These are phyloP conservation scores for Hydrotaea diabolus DNA, from an alignment of 2,888 invertebrate species.

Conservation along the genomic window DNA sequence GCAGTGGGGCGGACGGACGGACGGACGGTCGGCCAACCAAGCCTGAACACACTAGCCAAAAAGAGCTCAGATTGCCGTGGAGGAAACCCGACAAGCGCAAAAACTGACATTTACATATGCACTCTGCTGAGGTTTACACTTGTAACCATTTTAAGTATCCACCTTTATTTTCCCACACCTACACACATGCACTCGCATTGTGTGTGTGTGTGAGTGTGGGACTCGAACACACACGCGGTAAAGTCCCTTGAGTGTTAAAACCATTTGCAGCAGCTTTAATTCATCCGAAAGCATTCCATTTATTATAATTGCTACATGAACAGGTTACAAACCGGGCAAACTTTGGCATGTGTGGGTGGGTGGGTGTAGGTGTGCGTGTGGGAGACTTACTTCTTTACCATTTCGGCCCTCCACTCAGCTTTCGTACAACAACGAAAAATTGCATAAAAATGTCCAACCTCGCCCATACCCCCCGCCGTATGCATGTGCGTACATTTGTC, in stretches of 20 bases:
- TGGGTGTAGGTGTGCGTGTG: too few species aligned
- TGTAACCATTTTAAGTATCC: conserved; percentile 66
- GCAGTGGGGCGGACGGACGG: background rate
- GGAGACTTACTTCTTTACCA: background rate
- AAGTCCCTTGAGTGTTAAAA: conserved; percentile 66
- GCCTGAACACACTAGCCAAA: background rate
- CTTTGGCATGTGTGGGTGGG: conserved; percentile 1
- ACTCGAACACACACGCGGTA: conserved; percentile 2
- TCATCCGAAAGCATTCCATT: conserved; percentile 67
- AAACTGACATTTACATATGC: conserved; percentile 68
- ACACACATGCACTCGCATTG: conserved; percentile 1
- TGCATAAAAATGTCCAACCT: conserved; percentile 42
- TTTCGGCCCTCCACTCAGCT: conserved; percentile 30
- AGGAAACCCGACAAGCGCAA: conserved; percentile 62
- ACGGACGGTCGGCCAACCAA: background rate
- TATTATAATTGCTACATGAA: conserved; percentile 67
- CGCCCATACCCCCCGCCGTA: background rate
- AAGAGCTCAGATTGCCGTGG: conserved; percentile 49
- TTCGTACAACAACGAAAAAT: conserved; percentile 34
- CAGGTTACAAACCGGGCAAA: conserved; percentile 62
- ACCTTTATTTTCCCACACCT: conserved; percentile 55
- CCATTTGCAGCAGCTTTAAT: conserved; percentile 66
- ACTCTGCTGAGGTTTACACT: conserved; percentile 67
- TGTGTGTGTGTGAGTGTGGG: conserved; percentile 24
- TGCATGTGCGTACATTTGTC: background rate